phyloP scores from a whole-genome alignment of 1,140 invertebrate species.

The Pseudomyrmex gracilis region DNA sequence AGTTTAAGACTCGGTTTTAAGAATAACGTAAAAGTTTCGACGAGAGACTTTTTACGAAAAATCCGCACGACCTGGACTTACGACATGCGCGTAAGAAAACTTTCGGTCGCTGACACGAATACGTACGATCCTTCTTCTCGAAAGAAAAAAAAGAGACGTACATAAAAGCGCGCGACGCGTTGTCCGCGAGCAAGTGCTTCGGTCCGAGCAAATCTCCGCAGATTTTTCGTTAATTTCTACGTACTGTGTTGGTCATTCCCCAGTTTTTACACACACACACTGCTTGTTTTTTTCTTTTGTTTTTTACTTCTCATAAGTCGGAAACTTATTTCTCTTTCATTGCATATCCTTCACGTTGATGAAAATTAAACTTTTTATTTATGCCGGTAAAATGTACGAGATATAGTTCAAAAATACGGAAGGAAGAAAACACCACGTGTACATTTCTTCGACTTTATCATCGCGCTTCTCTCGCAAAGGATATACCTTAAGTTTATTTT shows the following conservation, averaged over 20 bases:
- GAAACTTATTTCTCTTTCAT: not conserved
- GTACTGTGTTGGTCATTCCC: not conserved
- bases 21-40: conserved; percentile 40
- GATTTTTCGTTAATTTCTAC: conserved; percentile 24
- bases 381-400: not conserved
- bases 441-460: conserved; percentile 15
- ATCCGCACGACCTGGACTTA: not conserved
- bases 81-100: not conserved
- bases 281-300: too few species aligned
- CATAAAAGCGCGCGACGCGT: not conserved
- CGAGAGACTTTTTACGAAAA: conserved; percentile 18
- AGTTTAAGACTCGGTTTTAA: conserved; percentile 51
- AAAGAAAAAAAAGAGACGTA: too few species aligned
- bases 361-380: not conserved
- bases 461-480: not conserved
- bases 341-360: not conserved
- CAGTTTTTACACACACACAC: too few species aligned
- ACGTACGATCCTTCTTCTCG: not conserved
- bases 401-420: conserved; percentile 9
- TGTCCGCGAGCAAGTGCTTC: conserved; percentile 3
- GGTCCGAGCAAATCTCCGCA: not conserved
- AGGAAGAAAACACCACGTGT: conserved; percentile 5
- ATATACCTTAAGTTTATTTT: not conserved
- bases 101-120: conserved; percentile 9
- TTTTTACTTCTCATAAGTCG: not conserved